Percentiles rank a stretch among this genome's conserved stretches.
Conservation (phyloP, 2,113 vertebrate species). For the Donacobius atricapilla region DNA sequence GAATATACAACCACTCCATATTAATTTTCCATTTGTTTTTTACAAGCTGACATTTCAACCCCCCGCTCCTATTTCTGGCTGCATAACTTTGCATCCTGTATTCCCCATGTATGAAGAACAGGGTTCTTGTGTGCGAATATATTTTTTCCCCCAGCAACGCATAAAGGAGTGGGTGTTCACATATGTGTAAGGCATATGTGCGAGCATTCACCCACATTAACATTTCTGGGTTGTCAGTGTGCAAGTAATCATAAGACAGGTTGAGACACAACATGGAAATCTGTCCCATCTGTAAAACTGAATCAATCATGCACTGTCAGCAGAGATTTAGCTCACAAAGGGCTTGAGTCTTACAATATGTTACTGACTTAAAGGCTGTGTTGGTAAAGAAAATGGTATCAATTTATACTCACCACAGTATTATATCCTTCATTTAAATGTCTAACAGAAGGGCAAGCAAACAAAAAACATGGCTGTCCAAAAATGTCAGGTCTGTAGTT, state of each 20-base stretch:
- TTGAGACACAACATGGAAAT: conserved; percentile 22
- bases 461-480: background rate
- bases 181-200: conserved; percentile 4
- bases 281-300: background rate
- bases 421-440: background rate
- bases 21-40: background rate
- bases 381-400: background rate
- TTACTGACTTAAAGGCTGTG: background rate
- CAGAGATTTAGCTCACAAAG: background rate
- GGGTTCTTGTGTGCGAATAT: background rate
- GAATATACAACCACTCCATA: background rate
- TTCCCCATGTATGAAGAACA: background rate
- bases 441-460: background rate
- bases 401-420: background rate
- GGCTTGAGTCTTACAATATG: background rate
- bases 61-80: background rate
- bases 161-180: background rate
- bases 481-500: background rate
- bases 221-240: background rate
- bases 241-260: conserved; percentile 30
- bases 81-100: background rate
- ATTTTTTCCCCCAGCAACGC: background rate
- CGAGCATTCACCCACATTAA: conserved; percentile 10
- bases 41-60: background rate
- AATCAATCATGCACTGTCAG: conserved; percentile 33